Base-by-base conservation (phyloP, 2,797 vertebrate species). In the Cynopterus sphinx region DNA sequence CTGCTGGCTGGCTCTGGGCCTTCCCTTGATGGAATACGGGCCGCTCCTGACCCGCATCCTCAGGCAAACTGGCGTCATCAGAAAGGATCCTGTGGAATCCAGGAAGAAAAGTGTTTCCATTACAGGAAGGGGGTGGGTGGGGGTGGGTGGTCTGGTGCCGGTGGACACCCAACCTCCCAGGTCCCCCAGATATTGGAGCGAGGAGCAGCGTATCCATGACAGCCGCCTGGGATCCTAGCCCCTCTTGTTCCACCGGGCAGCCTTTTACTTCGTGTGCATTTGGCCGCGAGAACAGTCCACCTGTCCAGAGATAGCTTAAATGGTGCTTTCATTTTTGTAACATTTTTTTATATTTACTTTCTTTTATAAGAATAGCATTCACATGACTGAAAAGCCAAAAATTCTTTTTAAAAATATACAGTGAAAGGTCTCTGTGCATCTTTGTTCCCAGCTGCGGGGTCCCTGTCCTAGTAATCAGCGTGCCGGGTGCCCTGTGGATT, bases 141-240 rank as follows among this genome's bases (percentile, higher is more conserved):
- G 15, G 49, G 49, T 16, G 49, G 49, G 49, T 49, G 49, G 49
- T 49, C 49, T 49, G 49, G 49, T 49, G 49, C 49, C 4, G 49
- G 46, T 2, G 49, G 49, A 49, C 15, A 15, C 49, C 49, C 49
- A 49, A 15, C 49, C 49, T 49, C 49, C 49, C 15, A 49, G 49
- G 15, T 16, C 49, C 49, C 46, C 49, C 49, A 0, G 15, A 49
- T 5, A 7, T 5, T 5, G 49, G 49, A 16, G 46, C 15, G 46
- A 49, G 15, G 49, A 46, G 46, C 46, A 46, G 46, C 46, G 46
- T 46, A 12, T 13, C 12, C 46, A 46, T 12, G 46, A 46, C 46
- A 13, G 46, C 46, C 12, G 46, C 46, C 11, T 13, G 2, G 12
- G 46, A 46, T 36, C 77, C 41, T n/a, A 26, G 31, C 0, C 0